phyloP scores from a whole-genome alignment of 2,888 invertebrate species.

The Folsomia manolachei region DNA sequence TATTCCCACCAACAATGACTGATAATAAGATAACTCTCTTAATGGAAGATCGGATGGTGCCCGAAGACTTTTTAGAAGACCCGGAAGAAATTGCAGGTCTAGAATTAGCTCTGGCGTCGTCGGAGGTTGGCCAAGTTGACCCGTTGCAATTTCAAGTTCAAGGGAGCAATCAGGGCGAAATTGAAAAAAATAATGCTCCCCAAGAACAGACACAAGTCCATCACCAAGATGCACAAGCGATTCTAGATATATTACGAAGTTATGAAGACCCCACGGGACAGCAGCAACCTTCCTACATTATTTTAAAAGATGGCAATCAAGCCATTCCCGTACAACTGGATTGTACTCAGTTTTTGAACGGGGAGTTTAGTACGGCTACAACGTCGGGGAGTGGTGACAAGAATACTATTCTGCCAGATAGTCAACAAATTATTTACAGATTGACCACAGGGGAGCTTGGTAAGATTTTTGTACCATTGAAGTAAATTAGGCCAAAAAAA shows the following conservation, averaged over 20 bases:
- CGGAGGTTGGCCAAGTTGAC: background rate
- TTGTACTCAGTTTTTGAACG: background rate
- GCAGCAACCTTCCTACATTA: background rate
- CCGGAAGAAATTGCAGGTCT: background rate
- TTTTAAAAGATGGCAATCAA: background rate
- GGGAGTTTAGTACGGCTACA: background rate
- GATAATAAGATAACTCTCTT: conserved; percentile 2
- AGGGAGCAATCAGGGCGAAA: background rate
- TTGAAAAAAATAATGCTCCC: background rate
- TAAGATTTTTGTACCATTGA: no score
- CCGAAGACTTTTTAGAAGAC: conserved; percentile 4
- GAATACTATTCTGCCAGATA: background rate
- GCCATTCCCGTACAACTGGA: background rate
- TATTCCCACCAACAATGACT: background rate
- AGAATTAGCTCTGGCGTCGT: background rate
- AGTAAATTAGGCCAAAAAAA: no score
- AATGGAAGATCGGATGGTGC: conserved; percentile 16
- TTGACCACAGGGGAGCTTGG: no score
- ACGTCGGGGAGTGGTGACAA: background rate
- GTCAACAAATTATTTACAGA: no score
- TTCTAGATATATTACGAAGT: background rate
- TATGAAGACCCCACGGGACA: background rate
- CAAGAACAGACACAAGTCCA: background rate
- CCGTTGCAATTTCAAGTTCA: background rate
- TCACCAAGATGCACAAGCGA: background rate